Evolutionary conservation across 2,797 vertebrate genomes (phyloP).

Genomic region (Fringilla coelebs): DNA sequence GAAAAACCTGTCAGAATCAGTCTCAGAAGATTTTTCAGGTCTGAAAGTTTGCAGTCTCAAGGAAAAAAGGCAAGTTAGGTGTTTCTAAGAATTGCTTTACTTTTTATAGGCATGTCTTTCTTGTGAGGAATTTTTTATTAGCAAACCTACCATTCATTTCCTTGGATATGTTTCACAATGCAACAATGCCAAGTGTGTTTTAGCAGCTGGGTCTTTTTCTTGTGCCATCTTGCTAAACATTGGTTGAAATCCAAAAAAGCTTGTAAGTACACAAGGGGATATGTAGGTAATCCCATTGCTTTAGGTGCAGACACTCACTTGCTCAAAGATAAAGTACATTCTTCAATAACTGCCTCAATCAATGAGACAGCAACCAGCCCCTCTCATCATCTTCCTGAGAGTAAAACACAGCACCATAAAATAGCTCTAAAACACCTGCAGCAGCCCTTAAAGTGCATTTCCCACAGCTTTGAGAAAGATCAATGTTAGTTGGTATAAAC

Average conservation of each 20-base stretch:
- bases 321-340: background rate
- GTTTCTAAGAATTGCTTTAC: background rate
- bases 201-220: background rate
- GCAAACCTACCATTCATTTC: background rate
- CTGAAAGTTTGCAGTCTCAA: background rate
- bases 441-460: background rate
- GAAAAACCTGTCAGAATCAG: background rate
- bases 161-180: background rate
- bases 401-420: background rate
- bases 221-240: background rate
- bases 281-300: conserved; percentile 11
- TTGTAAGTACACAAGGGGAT: background rate
- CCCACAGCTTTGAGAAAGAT: background rate
- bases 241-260: conserved; percentile 21
- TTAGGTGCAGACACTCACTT: background rate
- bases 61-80: background rate
- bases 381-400: background rate
- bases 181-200: background rate
- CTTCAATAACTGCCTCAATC: background rate
- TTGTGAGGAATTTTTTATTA: background rate
- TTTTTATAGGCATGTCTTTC: background rate
- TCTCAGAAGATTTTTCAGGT: background rate
- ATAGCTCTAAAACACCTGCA: background rate
- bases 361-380: background rate
- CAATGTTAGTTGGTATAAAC: background rate